Base-by-base conservation (phyloP, 2,113 vertebrate species). In the Nothocercus nigrocapillus region DNA sequence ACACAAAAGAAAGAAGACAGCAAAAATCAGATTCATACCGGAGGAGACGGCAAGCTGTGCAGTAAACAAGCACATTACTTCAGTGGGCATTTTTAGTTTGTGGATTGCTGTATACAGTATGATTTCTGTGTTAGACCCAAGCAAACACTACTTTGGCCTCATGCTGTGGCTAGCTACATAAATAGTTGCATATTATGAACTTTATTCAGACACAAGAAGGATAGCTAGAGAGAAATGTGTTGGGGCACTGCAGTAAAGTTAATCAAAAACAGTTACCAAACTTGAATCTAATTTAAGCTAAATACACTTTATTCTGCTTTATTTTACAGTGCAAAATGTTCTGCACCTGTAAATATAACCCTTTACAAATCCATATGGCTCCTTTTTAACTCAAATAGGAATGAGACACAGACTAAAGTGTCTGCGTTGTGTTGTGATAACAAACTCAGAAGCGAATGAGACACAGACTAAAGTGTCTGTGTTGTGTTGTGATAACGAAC, bases 371-470 rank as follows among this genome's bases (percentile, higher is more conserved):
- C 7, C 0, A 0, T 45, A 47, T 63, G 53, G 8, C 28, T 70
- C 38, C 22, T 47, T 28, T 62, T 81, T 63, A 67, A 67, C 34
- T 5, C n/a, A 15, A 11, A 13, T 2, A 17, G 14, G 36, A 25
- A 30, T 32, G 22, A 27, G 28, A 44, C 19, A n/a, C 30, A 75
- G 63, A 79, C 8, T 13, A 9, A 13, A 11, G 24, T 2, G 24
- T 12, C 7, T 36, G 0, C 0, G 13, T 56, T 3, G 0, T 7
- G 13, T 32, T 72, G 34, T 30, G n/a, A 47, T 62, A 25, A 34
- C 68, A 45, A 61, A 63, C 5, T 10, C n/a, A 53, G 51, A 9
- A 73, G 16, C 70, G 36, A 25, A 30, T 32, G 22, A 27, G 28
- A 44, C 19, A n/a, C 30, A 75, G 63, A 79, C 8, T 13, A 9